Percentiles rank a stretch among this genome's conserved stretches.
Evolutionary conservation across 2,113 vertebrate genomes (phyloP).

Genomic region (Seriola quinqueradiata): DNA sequence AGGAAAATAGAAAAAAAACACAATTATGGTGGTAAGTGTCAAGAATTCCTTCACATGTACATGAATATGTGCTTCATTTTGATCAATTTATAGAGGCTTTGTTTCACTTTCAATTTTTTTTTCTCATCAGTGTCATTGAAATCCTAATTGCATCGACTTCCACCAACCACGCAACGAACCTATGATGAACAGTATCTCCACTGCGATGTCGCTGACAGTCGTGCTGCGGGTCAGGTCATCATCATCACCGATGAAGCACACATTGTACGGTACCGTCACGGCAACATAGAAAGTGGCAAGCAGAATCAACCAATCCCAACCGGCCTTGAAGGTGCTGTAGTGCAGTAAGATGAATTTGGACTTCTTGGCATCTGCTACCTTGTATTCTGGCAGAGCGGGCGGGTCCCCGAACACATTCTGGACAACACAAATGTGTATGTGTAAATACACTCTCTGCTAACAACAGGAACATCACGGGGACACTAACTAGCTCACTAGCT

Average conservation of each 20-base stretch:
- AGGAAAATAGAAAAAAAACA: conserved; percentile 52
- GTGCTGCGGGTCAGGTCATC: conserved; percentile 98
- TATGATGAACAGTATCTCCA: conserved; percentile 98
- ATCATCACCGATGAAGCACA: conserved; percentile 96
- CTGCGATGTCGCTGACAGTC: conserved; percentile 96
- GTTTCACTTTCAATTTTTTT: neutral
- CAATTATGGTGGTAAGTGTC: neutral
- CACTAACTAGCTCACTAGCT: neutral
- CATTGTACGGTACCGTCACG: conserved; percentile 98
- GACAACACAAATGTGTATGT: neutral
- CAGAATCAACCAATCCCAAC: conserved; percentile 98
- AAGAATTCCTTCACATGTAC: no score
- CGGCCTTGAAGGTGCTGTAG: conserved; percentile 98
- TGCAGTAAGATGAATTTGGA: conserved; percentile 97
- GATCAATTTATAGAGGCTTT: neutral
- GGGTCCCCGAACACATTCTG: conserved; percentile 98
- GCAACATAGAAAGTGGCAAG: conserved; percentile 98
- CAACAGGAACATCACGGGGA: no score
- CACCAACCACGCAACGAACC: conserved; percentile 77
- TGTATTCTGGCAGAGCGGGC: conserved; percentile 97
- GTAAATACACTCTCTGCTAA: no score
- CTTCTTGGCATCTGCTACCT: conserved; percentile 98
- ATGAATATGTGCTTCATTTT: no score
- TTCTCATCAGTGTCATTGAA: neutral
- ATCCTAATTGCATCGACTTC: no score